Evolutionary conservation across 2,888 invertebrate genomes (phyloP).

Genomic region (Heteromurus nitidus): DNA sequence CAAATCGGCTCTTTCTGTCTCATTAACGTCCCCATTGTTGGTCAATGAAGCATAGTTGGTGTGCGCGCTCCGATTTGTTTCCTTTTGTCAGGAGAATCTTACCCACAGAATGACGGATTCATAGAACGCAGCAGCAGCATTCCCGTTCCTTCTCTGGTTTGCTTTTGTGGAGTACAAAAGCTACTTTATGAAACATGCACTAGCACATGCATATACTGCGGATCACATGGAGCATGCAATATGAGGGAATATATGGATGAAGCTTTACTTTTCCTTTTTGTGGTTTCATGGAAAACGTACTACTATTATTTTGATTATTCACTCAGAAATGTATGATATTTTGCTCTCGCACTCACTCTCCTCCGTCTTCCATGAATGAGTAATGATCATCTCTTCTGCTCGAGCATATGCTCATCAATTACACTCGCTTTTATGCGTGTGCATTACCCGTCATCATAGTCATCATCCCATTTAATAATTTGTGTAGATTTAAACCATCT

Average conservation of each 20-base stretch:
- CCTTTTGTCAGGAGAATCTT: constrained; percentile 25
- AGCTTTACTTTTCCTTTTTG: constrained; percentile 40
- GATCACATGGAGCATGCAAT: too few species aligned
- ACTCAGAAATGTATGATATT: constrained; percentile 53
- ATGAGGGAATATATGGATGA: constrained; percentile 6
- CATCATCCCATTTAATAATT: constrained; percentile 63
- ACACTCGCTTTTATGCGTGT: constrained; percentile 50
- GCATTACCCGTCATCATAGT: constrained; percentile 59
- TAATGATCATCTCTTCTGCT: constrained; percentile 58
- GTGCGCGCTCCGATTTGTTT: constrained; percentile 48
- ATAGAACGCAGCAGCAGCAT: not conserved
- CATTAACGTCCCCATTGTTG: constrained; percentile 72
- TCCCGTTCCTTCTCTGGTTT: too few species aligned
- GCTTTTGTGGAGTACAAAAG: too few species aligned
- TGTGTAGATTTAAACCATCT: constrained; percentile 58
- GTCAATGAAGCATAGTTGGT: constrained; percentile 65
- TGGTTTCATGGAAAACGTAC: constrained; percentile 56
- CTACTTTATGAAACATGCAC: too few species aligned
- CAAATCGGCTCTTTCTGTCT: constrained; percentile 72
- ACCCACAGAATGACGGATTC: not conserved
- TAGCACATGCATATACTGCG: too few species aligned
- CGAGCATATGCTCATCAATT: constrained; percentile 63
- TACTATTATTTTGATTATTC: constrained; percentile 51
- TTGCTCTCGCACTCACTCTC: too few species aligned
- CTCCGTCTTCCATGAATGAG: constrained; percentile 57